Evolutionary conservation across 2,888 invertebrate genomes (phyloP).

Genomic region (Tuberolachnus salignus): DNA sequence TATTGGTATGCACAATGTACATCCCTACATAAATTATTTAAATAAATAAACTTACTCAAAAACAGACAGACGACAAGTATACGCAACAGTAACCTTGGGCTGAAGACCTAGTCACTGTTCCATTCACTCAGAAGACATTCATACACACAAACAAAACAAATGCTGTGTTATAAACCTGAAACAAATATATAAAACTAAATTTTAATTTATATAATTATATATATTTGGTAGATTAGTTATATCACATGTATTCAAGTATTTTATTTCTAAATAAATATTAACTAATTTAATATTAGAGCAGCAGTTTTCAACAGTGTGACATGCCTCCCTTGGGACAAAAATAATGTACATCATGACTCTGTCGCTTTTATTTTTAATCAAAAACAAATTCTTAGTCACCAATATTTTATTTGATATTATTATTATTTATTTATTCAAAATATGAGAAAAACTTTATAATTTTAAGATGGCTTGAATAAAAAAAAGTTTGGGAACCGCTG

Average conservation of each 20-base stretch:
- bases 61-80: slow-evolving; percentile 56
- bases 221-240: neutral
- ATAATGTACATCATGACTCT: no score
- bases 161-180: slow-evolving; percentile 53
- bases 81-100: slow-evolving; percentile 54
- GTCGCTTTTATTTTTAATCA: no score
- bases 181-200: slow-evolving; percentile 33
- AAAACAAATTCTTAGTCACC: no score
- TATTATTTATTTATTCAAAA: no score
- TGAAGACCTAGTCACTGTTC: slow-evolving; percentile 55
- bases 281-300: no score
- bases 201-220: neutral
- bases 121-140: slow-evolving; percentile 57
- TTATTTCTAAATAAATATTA: no score
- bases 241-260: neutral
- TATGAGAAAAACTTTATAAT: no score
- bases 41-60: slow-evolving; percentile 54
- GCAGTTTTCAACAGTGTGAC: no score
- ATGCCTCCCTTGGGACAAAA: no score
- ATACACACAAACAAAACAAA: slow-evolving; percentile 54
- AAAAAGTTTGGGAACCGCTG: no score
- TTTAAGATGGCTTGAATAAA: no score
- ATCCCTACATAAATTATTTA: neutral
- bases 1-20: neutral
- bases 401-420: no score